Conservation (phyloP, 2,113 vertebrate species). For the Bujurquina vittata region DNA sequence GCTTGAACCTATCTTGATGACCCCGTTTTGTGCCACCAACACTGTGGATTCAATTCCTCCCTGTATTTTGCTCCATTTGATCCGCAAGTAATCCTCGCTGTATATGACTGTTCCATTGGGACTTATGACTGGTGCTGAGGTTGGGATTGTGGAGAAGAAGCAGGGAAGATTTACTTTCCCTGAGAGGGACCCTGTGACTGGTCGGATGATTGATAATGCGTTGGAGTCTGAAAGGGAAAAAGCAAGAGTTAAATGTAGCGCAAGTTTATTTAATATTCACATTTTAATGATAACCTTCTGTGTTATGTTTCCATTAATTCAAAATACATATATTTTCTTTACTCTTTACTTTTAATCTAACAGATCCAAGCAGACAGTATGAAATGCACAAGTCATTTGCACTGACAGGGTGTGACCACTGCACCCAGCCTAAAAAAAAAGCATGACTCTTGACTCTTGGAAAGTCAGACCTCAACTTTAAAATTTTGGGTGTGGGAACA, state of each 20-base stretch:
- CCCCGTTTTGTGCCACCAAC: constrained; percentile 91
- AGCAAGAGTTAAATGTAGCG: constrained; percentile 20
- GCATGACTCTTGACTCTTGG: constrained; percentile 63
- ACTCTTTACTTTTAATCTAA: constrained; percentile 13
- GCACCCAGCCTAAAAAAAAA: constrained; percentile 60
- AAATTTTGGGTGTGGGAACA: constrained; percentile 63
- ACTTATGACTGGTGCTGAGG: constrained; percentile 80
- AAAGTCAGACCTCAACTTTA: constrained; percentile 68
- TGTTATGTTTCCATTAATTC: background rate
- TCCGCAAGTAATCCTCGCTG: constrained; percentile 86
- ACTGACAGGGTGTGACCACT: constrained; percentile 55
- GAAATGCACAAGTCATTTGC: constrained; percentile 39
- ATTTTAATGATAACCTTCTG: background rate
- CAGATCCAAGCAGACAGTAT: constrained; percentile 12
- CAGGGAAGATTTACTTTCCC: constrained; percentile 92
- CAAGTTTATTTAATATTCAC: background rate
- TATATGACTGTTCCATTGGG: constrained; percentile 70
- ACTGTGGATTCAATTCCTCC: constrained; percentile 87
- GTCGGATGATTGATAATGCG: constrained; percentile 69
- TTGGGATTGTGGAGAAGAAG: constrained; percentile 89
- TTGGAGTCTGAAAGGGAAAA: constrained; percentile 68
- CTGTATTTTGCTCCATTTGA: constrained; percentile 96
- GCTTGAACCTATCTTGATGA: constrained; percentile 89
- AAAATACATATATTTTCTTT: background rate
- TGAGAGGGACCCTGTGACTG: constrained; percentile 87